Evolutionary conservation across 2,113 vertebrate species (phyloP).

Genomic region (Eira barbara): DNA sequence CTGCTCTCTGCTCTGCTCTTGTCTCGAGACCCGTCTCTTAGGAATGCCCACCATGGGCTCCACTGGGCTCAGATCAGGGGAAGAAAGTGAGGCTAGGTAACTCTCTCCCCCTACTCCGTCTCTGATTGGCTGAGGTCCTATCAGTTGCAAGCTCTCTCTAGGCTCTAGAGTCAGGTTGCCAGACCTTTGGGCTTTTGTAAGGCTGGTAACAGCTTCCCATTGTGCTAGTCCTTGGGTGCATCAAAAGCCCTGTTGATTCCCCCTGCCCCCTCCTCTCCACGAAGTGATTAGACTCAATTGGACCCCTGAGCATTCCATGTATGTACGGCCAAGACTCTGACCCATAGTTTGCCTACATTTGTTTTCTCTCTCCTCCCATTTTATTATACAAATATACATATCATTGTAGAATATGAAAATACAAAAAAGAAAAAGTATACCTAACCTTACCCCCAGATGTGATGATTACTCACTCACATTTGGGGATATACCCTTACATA

Average conservation of each 20-base stretch:
- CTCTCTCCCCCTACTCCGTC: background rate
- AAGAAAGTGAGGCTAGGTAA: background rate
- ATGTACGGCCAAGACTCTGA: background rate
- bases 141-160: background rate
- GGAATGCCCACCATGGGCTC: background rate
- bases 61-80: background rate
- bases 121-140: background rate
- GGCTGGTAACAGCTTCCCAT: background rate
- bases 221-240: background rate
- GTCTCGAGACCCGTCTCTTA: background rate
- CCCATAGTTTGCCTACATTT: background rate
- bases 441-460: background rate
- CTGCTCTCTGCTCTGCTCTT: background rate
- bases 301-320: background rate
- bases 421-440: background rate
- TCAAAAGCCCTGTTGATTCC: background rate
- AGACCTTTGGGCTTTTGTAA: background rate
- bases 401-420: background rate
- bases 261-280: background rate
- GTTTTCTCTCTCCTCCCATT: background rate
- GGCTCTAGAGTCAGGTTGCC: background rate
- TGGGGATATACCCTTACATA: background rate
- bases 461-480: background rate
- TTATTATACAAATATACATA: background rate
- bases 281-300: background rate